Base-by-base conservation (phyloP, 2,888 invertebrate species). In the Lithophane leautieri region DNA sequence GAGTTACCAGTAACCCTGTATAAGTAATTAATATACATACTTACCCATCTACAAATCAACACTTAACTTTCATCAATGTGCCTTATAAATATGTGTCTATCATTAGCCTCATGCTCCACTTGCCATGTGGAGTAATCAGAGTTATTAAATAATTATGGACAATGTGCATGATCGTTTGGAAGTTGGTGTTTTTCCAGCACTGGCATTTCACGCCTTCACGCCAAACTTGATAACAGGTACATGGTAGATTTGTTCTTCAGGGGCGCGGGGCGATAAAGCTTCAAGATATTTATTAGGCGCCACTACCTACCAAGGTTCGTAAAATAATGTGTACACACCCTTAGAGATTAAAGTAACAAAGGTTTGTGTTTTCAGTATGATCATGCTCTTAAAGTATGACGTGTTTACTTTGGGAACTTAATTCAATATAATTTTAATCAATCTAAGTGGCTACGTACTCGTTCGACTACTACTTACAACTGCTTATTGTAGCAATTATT, bases 11-110 rank as follows among this genome's bases (percentile, higher is more conserved):
- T n/a, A n/a, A n/a, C n/a, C n/a, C n/a, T n/a, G n/a, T n/a, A 1
- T 34, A 47, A 40, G 52, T 47, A 47, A 34, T 54, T 52, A 22
- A n/a, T 54, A 44, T 16, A 12, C 28, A 28, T 42, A 42, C 1
- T 22, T 14, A 25, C 2, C 12, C 40, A 25, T 44, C 40, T 47
- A 40, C 16, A n/a, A 54, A 54, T 52, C 34, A 0, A 34, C 16
- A 69, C 22, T 44, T 58, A 67, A 68, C 66, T 69, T 78, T 52
- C 70, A 34, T 69, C 22, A 69, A 52, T 34, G 14, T 68, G 28
- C 50, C 16, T 2, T 63, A 28, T 4, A 70, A 19, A 16, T 72
- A 72, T 28, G n/a, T 67, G 50, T 58, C 67, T 68, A 22, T 28
- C 14, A 61, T 44, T 61, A 47, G 9, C 50, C 16, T 28, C 14